Percentiles rank a stretch among this genome's conserved stretches.
These are phyloP conservation scores for Dermolepida albohirtum DNA, from an alignment of 2,888 invertebrate species.

Conservation along the genomic window DNA sequence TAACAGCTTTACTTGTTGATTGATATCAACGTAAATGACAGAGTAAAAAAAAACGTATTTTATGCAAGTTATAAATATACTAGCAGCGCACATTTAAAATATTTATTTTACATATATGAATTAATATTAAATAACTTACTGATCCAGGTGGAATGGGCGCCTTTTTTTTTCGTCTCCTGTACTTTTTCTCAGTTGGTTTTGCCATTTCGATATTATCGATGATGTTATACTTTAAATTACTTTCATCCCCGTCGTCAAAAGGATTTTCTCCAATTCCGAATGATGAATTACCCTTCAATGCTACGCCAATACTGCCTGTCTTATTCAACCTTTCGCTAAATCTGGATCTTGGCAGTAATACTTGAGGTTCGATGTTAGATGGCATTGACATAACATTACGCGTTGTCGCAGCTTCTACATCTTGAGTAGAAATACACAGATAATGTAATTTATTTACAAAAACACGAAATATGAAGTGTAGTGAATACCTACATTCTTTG, in stretches of 20 bases:
- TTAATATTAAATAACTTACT: constrained; percentile 45
- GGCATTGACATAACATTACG: constrained; percentile 34
- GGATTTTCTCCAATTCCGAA: too few species aligned
- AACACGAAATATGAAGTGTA: too few species aligned
- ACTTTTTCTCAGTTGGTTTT: constrained; percentile 37
- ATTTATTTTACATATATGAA: too few species aligned
- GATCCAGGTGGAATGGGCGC: constrained; percentile 52
- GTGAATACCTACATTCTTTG: too few species aligned
- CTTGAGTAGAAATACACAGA: too few species aligned
- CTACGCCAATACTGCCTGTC: constrained; percentile 23
- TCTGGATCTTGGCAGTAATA: constrained; percentile 46
- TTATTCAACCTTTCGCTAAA: constrained; percentile 46
- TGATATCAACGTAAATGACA: too few species aligned
- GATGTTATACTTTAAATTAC: background rate
- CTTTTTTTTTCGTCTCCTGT: constrained; percentile 45
- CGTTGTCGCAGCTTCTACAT: background rate
- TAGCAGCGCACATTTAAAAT: too few species aligned
- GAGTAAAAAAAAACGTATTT: too few species aligned
- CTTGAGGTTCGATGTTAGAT: constrained; percentile 23
- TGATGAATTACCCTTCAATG: constrained; percentile 7
- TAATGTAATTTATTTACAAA: too few species aligned
- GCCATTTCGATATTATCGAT: constrained; percentile 9
- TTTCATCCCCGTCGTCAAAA: constrained; percentile 45
- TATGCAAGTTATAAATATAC: too few species aligned
- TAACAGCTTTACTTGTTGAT: too few species aligned